Evolutionary conservation across 1,140 invertebrate genomes (phyloP), one percentile per base, ranked within the genome.

Genomic region (Drosophila obscura): DNA sequence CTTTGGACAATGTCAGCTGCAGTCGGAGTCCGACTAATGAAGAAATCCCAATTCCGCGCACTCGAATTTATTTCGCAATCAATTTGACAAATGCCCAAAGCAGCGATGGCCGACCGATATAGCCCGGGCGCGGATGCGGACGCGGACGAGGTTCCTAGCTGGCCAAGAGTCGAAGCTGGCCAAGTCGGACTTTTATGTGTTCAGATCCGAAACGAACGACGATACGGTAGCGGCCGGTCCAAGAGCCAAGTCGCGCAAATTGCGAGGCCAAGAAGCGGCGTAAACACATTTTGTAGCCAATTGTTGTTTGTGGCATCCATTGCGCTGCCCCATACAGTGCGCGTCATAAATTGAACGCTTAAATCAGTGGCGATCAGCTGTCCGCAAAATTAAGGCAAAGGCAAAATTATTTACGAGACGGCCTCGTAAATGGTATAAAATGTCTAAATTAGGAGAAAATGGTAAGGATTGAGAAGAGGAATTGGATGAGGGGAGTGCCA

Each of bases 31-130:
- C 39, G 11, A 45, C 61, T 60, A 80, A 85, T 84, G 62, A 77
- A 78, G 74, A 75, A 75, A 75, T 75, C 64, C 51, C 35, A 39
- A 39, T 13, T 13, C 11, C 35, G 11, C 65, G 64, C 60, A 75
- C 64, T 52, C 73, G 74, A 88, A 85, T 85, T 82, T 88, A 88
- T 85, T 85, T 88, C 60, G 75, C 82, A 85, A 85, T 85, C 83
- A 85, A 78, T 66, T 85, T 85, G 82, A 85, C 82, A 85, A 85
- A 85, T 88, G 83, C 73, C 64, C 46, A 46, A 67, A 88, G 82
- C 80, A 57, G 65, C 51, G 46, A 24, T 24, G 62, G 62, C 55
- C 56, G 48, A 55, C 19, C 16, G 45, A 74, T 60, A 74, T 74
- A 75, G 69, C 39, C 26, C 28, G n/a, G 43, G 24, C 31, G 41